Percentiles rank a stretch among this genome's conserved stretches.
Conservation (phyloP, 2,113 vertebrate genomes). For the Paralichthys olivaceus region DNA sequence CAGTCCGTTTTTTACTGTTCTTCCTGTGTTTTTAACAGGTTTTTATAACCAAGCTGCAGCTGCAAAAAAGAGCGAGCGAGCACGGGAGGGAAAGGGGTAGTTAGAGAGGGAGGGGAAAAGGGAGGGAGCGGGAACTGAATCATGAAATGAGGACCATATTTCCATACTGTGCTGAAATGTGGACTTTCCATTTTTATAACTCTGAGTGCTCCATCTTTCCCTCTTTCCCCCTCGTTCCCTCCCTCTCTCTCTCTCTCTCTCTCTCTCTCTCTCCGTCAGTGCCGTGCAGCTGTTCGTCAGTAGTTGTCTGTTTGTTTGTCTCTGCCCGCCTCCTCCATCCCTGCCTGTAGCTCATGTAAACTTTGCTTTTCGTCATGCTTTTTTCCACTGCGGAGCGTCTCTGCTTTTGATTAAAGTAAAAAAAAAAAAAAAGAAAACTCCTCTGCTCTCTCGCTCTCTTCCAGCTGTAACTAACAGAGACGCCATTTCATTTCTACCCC, state of each 20-base stretch:
- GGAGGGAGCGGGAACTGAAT: constrained; percentile 77
- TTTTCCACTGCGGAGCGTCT: constrained; percentile 68
- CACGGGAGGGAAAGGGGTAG: constrained; percentile 54
- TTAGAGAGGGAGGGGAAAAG: constrained; percentile 57
- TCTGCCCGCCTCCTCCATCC: constrained; percentile 22
- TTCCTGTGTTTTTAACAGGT: constrained; percentile 76
- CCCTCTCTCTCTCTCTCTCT: constrained; percentile 26
- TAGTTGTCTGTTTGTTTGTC: constrained; percentile 76
- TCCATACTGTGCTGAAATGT: constrained; percentile 73
- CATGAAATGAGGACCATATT: constrained; percentile 84
- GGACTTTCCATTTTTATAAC: constrained; percentile 75
- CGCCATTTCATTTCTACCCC: constrained; percentile 55
- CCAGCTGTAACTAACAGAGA: constrained; percentile 53
- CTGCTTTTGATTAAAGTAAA: constrained; percentile 79
- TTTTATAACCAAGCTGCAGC: constrained; percentile 72
- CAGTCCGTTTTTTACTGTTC: constrained; percentile 71
- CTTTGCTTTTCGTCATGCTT: constrained; percentile 72
- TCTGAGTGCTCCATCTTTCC: constrained; percentile 33
- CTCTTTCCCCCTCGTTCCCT: constrained; percentile 1
- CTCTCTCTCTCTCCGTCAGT: constrained; percentile 26
- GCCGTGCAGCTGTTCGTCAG: constrained; percentile 71
- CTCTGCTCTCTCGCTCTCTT: constrained; percentile 16
- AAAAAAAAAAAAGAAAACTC: constrained; percentile 52
- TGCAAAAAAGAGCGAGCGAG: constrained; percentile 55
- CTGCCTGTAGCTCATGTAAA: constrained; percentile 72